Conservation (phyloP, 2,113 vertebrate genomes). For the Neotragus pygmaeus region DNA sequence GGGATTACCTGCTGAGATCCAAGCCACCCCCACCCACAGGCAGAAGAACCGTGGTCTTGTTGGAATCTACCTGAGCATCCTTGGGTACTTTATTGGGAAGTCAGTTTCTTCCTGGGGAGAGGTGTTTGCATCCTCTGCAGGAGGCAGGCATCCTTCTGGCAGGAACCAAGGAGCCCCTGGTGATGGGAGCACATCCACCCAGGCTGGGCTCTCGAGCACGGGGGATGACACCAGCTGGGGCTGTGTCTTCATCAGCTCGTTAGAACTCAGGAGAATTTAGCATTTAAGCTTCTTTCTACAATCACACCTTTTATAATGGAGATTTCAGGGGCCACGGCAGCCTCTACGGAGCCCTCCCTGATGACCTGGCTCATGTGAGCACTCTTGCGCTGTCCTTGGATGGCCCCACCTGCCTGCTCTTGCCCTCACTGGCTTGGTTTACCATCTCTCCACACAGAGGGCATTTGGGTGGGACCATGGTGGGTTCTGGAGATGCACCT, state of each 20-base stretch:
- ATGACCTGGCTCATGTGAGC: rapidly evolving
- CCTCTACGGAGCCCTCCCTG: not conserved
- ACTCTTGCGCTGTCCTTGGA: rapidly evolving
- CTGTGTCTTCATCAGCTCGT: not conserved
- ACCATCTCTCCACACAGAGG: rapidly evolving
- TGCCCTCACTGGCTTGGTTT: rapidly evolving
- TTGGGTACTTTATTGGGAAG: constrained; percentile 66
- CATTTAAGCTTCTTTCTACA: not conserved
- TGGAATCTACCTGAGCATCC: constrained; percentile 62
- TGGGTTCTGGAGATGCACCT: rapidly evolving
- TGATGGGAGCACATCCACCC: rapidly evolving
- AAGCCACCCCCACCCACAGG: constrained; percentile 67
- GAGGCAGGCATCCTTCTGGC: not conserved
- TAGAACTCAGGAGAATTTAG: not conserved
- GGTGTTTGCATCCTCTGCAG: not conserved
- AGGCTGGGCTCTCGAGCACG: rapidly evolving
- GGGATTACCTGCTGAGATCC: constrained; percentile 21
- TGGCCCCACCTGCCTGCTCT: rapidly evolving
- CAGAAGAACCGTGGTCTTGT: constrained; percentile 65
- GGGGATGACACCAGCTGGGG: not conserved
- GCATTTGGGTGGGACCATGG: rapidly evolving
- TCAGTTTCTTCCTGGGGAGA: constrained; percentile 55
- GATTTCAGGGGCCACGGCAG: rapidly evolving
- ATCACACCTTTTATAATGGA: not conserved
- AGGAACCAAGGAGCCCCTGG: rapidly evolving